Base-by-base conservation (phyloP, 2,888 invertebrate genomes). In the Cryptocheilus praepositus region DNA sequence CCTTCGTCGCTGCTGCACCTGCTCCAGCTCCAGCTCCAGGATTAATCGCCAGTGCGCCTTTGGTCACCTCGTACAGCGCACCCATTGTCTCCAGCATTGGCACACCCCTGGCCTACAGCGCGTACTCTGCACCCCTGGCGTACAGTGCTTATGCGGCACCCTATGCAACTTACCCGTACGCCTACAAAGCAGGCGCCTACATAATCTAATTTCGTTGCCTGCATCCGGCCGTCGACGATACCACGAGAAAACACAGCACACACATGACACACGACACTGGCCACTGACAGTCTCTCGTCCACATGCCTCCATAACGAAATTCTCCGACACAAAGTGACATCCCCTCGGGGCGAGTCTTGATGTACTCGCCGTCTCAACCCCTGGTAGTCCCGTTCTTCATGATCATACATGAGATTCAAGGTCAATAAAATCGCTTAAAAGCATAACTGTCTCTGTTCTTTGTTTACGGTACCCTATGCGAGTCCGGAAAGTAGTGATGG, bases 1-100 rank as follows among this genome's bases (percentile, higher is more conserved):
- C 91, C 79, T 87, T 91, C 66, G 90, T 90, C 55, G 84, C 89
- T 61, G 91, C 92, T 49, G 86, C 85, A 2, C 86, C 85, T 5
- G 74, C 73, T 8, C 76, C 89, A 0, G 89, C 85, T 1, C 83
- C 84, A 11, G 88, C 86, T 1, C 83, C 83, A 1, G 77, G 73
- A 3, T 58, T 57, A 1, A 8, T 89, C 70, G 85, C 90, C 4
- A 85, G 88, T 15, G 61, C 83, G 11, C 82, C 87, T 0, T 4
- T 85, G 21, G 55, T 73, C 0, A 65, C 89, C 8, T 75, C 89
- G 11, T 86, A 88, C 57, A 85, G 84, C 67, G 81, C 85, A n/a
- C 85, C 89, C 3, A 81, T 88, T 0, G 78, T 85, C 16, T 82
- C 86, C 3, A 86, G 83, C 4, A 85, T 86, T 3, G 86, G 85